Conservation (phyloP, 2,888 invertebrate species). For the Temnothorax rugatulus region DNA sequence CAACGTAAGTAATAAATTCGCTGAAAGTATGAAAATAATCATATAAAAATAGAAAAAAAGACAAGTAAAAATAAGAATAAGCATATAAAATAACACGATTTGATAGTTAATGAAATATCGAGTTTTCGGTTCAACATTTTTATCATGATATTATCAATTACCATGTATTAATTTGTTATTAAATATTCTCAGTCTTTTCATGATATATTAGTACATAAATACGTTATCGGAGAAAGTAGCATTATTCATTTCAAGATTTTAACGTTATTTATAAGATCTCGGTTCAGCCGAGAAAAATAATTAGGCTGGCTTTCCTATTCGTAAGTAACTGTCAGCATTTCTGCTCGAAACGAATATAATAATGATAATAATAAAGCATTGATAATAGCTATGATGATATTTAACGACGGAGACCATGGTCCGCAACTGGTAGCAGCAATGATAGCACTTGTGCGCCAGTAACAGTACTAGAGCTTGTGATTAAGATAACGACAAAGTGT, state of each 20-base stretch:
- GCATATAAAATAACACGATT: background rate
- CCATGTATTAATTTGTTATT: background rate
- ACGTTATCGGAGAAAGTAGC: conserved; percentile 14
- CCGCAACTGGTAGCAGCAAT: conserved; percentile 35
- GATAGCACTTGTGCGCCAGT: conserved; percentile 45
- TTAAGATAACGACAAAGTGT: conserved; percentile 69
- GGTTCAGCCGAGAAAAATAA: background rate
- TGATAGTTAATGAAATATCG: background rate
- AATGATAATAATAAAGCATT: conserved; percentile 28
- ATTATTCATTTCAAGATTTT: conserved; percentile 2
- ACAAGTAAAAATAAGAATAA: background rate
- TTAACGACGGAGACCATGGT: conserved; percentile 28
- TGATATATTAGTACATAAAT: background rate
- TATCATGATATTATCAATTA: background rate
- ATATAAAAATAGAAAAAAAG: background rate
- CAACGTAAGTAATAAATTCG: background rate
- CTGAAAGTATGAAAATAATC: background rate
- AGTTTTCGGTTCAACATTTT: background rate
- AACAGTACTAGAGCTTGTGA: conserved; percentile 53
- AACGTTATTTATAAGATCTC: background rate
- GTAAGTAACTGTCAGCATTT: conserved; percentile 7
- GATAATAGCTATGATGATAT: conserved; percentile 32
- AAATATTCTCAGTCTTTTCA: background rate
- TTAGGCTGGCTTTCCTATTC: conserved; percentile 3
- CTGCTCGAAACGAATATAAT: conserved; percentile 16